These are phyloP conservation scores for Ectemnius cavifrons DNA, from an alignment of 2,888 invertebrate genomes.

Conservation along the genomic window DNA sequence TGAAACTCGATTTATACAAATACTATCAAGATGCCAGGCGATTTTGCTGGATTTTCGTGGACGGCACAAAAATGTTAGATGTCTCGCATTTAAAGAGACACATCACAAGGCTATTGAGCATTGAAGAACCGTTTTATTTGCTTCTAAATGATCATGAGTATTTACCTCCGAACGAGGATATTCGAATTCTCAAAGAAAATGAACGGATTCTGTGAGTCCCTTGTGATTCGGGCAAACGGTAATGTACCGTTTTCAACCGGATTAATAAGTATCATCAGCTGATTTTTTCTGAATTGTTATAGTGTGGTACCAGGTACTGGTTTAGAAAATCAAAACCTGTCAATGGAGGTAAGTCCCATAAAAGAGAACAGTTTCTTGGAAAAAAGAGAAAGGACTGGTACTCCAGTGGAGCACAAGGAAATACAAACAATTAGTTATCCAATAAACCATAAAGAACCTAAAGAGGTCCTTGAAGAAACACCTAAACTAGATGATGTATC, in stretches of 20 bases:
- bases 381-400: not conserved
- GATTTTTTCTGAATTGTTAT: conserved; percentile 19
- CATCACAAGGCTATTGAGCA: conserved; percentile 68
- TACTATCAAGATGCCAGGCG: conserved; percentile 67
- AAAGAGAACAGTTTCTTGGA: not conserved
- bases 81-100: conserved; percentile 71
- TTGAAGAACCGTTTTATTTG: conserved; percentile 73
- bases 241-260: not conserved
- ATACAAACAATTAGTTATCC: not conserved
- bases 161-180: conserved; percentile 74
- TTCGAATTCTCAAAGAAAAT: conserved; percentile 64
- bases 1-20: conserved; percentile 69
- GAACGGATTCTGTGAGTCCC: conserved; percentile 62
- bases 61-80: conserved; percentile 62
- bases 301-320: conserved; percentile 64
- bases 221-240: not conserved
- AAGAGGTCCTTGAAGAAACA: no score
- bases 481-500: no score
- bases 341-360: not conserved
- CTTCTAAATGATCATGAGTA: conserved; percentile 67
- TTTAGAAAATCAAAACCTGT: not conserved
- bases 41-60: conserved; percentile 69
- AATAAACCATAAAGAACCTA: not conserved
- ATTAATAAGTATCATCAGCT: not conserved
- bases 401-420: conserved; percentile 9